phyloP scores from a whole-genome alignment of 1,140 invertebrate genomes.

The Babylonia areolata region DNA sequence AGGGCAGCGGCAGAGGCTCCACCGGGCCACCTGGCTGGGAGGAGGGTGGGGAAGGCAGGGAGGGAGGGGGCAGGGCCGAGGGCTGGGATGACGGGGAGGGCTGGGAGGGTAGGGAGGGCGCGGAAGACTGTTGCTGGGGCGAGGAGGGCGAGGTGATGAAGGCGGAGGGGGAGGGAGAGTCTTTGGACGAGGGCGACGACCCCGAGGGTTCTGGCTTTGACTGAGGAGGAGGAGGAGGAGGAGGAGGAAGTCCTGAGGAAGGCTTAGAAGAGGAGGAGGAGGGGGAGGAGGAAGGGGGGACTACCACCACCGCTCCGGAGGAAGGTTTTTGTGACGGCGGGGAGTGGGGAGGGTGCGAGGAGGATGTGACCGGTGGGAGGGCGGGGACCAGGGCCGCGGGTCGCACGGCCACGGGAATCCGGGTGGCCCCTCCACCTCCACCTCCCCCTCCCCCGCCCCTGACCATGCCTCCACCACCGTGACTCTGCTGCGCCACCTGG shows the following conservation, averaged over 20 bases:
- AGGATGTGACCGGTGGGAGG: background rate
- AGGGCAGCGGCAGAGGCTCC: background rate
- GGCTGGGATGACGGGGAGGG: background rate
- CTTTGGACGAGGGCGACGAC: too few species aligned
- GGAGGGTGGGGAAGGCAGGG: background rate
- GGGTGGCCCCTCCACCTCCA: background rate
- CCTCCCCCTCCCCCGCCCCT: background rate
- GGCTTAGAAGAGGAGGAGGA: background rate
- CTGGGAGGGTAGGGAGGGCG: background rate
- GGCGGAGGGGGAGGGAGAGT: background rate
- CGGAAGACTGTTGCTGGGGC: background rate
- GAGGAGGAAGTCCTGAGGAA: background rate
- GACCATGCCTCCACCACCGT: too few species aligned
- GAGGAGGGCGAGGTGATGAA: background rate
- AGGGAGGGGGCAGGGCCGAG: background rate
- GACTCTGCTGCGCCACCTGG: background rate
- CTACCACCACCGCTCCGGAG: background rate
- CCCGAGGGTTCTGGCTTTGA: background rate
- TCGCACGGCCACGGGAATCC: constrained; percentile 22
- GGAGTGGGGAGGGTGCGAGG: background rate
- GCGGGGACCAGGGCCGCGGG: background rate
- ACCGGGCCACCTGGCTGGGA: background rate
- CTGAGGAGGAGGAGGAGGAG: background rate
- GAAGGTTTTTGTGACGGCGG: background rate
- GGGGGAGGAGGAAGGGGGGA: too few species aligned